A percentile compares a stretch with the other conserved stretches of the same genome.
phyloP scores from a whole-genome alignment of 2,113 vertebrate genomes.

The Bos javanicus region DNA sequence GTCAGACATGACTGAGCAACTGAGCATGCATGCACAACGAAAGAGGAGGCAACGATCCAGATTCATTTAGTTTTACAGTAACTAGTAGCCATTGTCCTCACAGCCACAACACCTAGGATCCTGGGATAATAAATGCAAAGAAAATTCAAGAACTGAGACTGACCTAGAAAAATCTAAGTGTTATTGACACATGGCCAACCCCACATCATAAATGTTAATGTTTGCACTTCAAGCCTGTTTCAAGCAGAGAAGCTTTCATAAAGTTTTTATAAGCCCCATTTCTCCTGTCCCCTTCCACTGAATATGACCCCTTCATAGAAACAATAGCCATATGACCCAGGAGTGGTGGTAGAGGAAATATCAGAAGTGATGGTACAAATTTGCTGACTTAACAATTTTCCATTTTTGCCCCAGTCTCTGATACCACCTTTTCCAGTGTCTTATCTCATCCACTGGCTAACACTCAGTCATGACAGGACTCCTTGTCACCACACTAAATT shows the following conservation, averaged over 20 bases:
- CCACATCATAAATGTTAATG: constrained; percentile 7
- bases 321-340: neutral
- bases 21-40: neutral
- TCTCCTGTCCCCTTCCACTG: neutral
- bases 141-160: neutral
- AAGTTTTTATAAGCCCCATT: neutral
- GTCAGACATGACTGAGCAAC: neutral
- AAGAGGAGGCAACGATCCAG: neutral
- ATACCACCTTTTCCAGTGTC: neutral
- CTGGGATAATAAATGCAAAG: neutral
- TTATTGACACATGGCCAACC: neutral
- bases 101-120: neutral
- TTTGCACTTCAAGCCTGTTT: neutral
- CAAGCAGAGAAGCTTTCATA: neutral
- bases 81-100: neutral
- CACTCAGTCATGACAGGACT: neutral
- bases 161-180: neutral
- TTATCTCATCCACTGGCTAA: neutral
- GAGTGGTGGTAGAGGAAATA: neutral
- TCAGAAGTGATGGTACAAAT: neutral
- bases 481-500: neutral
- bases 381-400: neutral
- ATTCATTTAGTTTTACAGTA: neutral
- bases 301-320: neutral
- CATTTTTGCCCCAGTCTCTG: neutral